phyloP scores from a whole-genome alignment of 1,140 invertebrate genomes.

The Drosophila nigromelanica region DNA sequence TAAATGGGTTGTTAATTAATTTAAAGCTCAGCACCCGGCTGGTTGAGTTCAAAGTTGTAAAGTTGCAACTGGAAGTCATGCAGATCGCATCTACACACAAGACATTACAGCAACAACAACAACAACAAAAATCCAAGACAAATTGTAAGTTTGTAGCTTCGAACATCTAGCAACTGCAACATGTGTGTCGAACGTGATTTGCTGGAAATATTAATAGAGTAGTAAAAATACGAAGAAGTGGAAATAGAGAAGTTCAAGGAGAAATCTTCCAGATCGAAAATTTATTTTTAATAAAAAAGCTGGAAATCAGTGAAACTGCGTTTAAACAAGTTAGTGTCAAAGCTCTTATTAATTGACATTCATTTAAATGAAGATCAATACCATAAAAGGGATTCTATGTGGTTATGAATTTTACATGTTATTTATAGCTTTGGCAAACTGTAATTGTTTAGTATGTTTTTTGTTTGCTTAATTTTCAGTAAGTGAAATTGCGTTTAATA shows the following conservation, averaged over 20 bases:
- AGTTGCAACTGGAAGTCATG: background rate
- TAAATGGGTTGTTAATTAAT: slow-evolving; percentile 75
- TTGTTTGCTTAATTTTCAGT: background rate
- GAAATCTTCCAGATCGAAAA: too few species aligned
- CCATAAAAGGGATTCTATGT: too few species aligned
- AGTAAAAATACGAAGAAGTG: too few species aligned
- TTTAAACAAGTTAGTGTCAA: background rate
- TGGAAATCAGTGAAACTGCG: too few species aligned
- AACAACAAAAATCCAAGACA: background rate
- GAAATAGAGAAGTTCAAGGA: too few species aligned
- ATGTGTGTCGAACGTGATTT: background rate
- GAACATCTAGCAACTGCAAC: slow-evolving; percentile 29
- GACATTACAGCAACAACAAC: too few species aligned
- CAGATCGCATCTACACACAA: background rate
- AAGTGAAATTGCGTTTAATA: background rate
- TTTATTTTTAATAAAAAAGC: too few species aligned
- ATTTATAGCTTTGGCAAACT: too few species aligned
- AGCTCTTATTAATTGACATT: background rate
- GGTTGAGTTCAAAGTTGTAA: slow-evolving; percentile 14
- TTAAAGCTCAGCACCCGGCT: slow-evolving; percentile 4
- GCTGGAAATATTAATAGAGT: background rate
- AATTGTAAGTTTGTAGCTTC: background rate
- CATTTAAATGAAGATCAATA: too few species aligned
- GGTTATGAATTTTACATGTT: too few species aligned
- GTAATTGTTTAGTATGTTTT: too few species aligned